Evolutionary conservation across 2,888 invertebrate genomes (phyloP).

Genomic region (Cerastoderma edule): DNA sequence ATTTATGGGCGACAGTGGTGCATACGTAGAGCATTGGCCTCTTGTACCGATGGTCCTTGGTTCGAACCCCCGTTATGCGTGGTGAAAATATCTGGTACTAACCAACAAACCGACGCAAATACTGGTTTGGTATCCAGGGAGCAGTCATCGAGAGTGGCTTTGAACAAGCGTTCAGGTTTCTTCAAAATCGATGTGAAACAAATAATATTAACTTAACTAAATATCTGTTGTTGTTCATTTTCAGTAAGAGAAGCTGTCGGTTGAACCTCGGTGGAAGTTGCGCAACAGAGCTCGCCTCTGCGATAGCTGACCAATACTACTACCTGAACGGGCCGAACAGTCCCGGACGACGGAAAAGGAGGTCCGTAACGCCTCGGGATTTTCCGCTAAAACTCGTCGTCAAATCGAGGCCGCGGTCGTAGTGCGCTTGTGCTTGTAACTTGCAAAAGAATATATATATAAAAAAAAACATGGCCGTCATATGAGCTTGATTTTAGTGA

Average conservation of each 20-base stretch:
- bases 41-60: no score
- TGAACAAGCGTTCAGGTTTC: no score
- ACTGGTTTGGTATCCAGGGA: no score
- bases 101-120: no score
- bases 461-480: not conserved
- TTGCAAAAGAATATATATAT: not conserved
- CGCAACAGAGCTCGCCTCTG: constrained; percentile 78
- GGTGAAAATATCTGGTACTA: no score
- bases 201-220: no score
- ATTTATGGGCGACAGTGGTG: no score
- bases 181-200: no score
- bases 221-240: constrained; percentile 7
- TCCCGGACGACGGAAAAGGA: constrained; percentile 73
- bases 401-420: not conserved
- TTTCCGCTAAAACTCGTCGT: constrained; percentile 15
- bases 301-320: constrained; percentile 78
- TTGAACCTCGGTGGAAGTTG: constrained; percentile 80
- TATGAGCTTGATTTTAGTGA: not conserved
- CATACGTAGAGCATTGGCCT: no score
- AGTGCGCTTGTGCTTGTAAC: not conserved
- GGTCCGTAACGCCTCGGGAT: not conserved
- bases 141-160: no score
- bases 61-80: no score
- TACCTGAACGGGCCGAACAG: constrained; percentile 77
- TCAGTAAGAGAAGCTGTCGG: constrained; percentile 76